These are phyloP conservation scores for Pegea sp. DNA, from an alignment of 23 tunicate species.

Conservation along the genomic window DNA sequence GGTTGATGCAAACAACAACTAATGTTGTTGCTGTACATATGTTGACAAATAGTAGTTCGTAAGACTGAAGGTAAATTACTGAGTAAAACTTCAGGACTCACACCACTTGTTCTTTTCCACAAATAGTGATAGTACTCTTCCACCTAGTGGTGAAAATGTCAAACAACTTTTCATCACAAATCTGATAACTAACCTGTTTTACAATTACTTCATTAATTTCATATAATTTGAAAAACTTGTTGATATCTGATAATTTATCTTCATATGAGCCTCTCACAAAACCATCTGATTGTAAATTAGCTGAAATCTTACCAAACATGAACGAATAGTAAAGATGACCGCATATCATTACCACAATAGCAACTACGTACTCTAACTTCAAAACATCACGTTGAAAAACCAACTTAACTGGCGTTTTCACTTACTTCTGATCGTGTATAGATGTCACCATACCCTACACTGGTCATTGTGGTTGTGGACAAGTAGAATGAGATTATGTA, in stretches of 20 bases:
- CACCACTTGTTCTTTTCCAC: constrained; percentile 86
- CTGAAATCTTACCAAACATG: constrained; percentile 63
- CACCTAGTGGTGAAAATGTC: constrained; percentile 15
- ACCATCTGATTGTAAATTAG: constrained; percentile 75
- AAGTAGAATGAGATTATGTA: constrained; percentile 68
- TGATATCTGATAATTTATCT: constrained; percentile 41
- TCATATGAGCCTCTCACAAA: constrained; percentile 41
- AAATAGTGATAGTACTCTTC: constrained; percentile 52
- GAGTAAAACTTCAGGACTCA: constrained; percentile 44
- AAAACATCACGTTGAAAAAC: too few species aligned
- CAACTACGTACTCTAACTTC: neutral
- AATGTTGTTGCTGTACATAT: constrained; percentile 79
- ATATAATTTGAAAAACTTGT: constrained; percentile 69
- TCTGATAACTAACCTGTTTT: constrained; percentile 22
- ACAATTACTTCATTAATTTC: constrained; percentile 39
- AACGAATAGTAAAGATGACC: constrained; percentile 66
- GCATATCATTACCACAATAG: constrained; percentile 1
- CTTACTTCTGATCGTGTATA: neutral
- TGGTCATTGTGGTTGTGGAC: constrained; percentile 66
- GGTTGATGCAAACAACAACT: constrained; percentile 32
- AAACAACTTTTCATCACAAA: neutral
- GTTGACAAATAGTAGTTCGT: constrained; percentile 67
- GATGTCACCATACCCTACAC: constrained; percentile 11
- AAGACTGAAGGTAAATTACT: constrained; percentile 57
- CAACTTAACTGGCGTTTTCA: too few species aligned